Percentiles rank a stretch among this genome's conserved stretches.
Conservation (phyloP, 37 sponge, comb jelly and placozoan species). For the Axinella damicornis region DNA sequence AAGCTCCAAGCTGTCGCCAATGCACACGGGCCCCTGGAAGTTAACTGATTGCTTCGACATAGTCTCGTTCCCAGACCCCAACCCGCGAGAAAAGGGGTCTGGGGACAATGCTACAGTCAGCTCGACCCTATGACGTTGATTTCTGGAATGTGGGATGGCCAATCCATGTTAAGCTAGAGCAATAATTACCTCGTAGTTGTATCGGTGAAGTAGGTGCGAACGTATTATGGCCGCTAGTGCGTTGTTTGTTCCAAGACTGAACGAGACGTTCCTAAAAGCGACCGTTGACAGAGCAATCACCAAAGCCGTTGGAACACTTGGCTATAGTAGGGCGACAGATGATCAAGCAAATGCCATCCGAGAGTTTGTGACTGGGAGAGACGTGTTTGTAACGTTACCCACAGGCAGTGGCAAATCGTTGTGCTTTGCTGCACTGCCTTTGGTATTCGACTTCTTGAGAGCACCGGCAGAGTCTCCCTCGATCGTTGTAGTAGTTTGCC, state of each 20-base stretch:
- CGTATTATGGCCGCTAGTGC: too few relatives aligned
- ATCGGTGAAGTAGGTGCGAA: too few relatives aligned
- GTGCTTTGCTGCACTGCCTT: constrained; percentile 9
- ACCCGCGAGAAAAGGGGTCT: background rate
- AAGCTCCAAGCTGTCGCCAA: too few relatives aligned
- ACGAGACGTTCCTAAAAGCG: background rate
- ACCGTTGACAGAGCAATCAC: background rate
- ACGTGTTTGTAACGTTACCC: constrained; percentile 32
- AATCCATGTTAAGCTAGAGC: too few relatives aligned
- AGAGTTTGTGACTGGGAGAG: constrained; percentile 24
- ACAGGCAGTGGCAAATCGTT: constrained; percentile 40
- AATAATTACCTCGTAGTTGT: too few relatives aligned
- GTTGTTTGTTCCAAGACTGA: too few relatives aligned
- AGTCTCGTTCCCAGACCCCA: constrained; percentile 12
- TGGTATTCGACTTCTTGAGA: constrained; percentile 20
- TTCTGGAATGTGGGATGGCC: too few relatives aligned
- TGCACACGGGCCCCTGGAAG: too few relatives aligned
- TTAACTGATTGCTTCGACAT: too few relatives aligned
- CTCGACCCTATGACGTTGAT: too few relatives aligned
- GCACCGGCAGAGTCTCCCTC: background rate
- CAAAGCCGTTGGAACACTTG: background rate
- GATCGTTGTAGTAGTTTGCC: constrained; percentile 35
- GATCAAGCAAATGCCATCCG: constrained; percentile 18
- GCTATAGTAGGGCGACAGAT: background rate
- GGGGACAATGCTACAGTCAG: background rate